A percentile compares a stretch with the other conserved stretches of the same genome.
Conservation (phyloP, 2,888 invertebrate species). For the Conomelus anceps region DNA sequence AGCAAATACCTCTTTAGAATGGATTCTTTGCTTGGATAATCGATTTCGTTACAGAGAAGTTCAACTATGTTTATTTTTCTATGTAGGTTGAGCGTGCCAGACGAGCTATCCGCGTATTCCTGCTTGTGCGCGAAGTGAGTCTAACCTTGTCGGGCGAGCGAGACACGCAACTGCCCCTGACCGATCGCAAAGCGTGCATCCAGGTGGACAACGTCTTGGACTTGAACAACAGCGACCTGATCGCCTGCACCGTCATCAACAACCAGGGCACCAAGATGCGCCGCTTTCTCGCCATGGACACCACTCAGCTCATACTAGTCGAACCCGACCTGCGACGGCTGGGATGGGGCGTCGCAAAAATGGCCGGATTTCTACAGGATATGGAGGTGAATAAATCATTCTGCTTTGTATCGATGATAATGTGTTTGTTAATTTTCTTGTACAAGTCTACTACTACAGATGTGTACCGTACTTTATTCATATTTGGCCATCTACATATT, state of each 20-base stretch:
- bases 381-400: constrained; percentile 63
- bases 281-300: constrained; percentile 93
- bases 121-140: constrained; percentile 74
- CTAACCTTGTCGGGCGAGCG: constrained; percentile 70
- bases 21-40: too few species aligned
- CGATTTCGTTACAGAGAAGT: too few species aligned
- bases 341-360: constrained; percentile 96
- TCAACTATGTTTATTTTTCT: constrained; percentile 36
- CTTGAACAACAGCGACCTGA: constrained; percentile 94
- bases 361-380: constrained; percentile 70
- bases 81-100: constrained; percentile 84
- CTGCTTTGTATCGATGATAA: too few species aligned
- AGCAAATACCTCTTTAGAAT: too few species aligned
- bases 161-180: constrained; percentile 75
- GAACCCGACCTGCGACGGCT: constrained; percentile 91
- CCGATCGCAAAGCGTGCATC: constrained; percentile 77
- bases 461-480: too few species aligned
- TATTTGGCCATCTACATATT: too few species aligned
- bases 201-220: constrained; percentile 92
- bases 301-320: constrained; percentile 89
- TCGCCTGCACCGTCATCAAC: constrained; percentile 88
- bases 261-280: constrained; percentile 85
- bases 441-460: too few species aligned
- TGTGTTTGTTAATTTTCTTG: too few species aligned
- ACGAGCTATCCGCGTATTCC: constrained; percentile 87